Percentiles rank a stretch among this genome's conserved stretches.
Evolutionary conservation across 2,797 vertebrate genomes (phyloP).

Genomic region (Coendou prehensilis): DNA sequence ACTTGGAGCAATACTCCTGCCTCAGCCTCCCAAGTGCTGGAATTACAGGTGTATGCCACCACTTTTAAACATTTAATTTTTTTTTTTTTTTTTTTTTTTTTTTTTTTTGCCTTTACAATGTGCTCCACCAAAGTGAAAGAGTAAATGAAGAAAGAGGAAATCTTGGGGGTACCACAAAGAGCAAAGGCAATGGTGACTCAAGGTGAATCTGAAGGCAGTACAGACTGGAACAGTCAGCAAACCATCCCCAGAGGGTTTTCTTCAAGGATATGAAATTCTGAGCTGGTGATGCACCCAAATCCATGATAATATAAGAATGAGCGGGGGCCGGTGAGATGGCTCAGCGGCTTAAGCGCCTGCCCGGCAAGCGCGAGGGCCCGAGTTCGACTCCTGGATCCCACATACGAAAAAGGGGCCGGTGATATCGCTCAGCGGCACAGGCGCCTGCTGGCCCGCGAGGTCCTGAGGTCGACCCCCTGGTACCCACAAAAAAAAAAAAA

Average conservation of each 20-base stretch:
- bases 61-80: background rate
- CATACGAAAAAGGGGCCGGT: no score
- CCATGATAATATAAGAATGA: background rate
- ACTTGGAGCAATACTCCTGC: background rate
- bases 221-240: background rate
- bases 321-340: no score
- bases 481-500: no score
- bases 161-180: background rate
- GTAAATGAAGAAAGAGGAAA: background rate
- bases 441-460: no score
- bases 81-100: background rate
- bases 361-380: no score
- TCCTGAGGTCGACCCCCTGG: no score
- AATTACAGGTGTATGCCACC: background rate
- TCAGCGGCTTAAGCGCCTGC: no score
- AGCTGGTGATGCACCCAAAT: background rate
- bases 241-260: background rate
- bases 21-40: background rate
- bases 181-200: background rate
- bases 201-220: background rate
- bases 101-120: background rate
- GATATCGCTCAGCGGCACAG: no score
- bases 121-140: background rate
- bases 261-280: background rate
- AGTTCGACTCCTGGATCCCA: no score